Percentiles rank a stretch among this genome's conserved stretches.
These are phyloP conservation scores for Argya squamiceps DNA, from an alignment of 2,797 vertebrate genomes.

Conservation along the genomic window DNA sequence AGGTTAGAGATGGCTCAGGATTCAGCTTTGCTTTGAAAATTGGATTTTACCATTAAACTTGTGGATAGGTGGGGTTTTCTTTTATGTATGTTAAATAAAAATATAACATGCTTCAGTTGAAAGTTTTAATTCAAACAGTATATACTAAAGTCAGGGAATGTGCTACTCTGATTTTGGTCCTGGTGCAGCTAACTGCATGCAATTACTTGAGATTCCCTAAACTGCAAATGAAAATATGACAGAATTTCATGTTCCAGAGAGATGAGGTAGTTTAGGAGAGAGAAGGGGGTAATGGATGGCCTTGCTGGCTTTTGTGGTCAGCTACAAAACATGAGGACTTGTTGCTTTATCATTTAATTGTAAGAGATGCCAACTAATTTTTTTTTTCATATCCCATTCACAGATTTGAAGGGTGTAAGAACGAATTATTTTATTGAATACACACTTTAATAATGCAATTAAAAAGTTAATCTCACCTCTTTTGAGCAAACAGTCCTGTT, in stretches of 20 bases:
- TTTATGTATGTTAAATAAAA: neutral
- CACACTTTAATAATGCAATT: neutral
- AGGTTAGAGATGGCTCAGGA: neutral
- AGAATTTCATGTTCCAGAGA: neutral
- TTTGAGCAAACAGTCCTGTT: neutral
- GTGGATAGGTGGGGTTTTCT: neutral
- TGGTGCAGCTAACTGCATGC: neutral
- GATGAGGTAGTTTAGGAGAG: neutral
- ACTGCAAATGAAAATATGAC: neutral
- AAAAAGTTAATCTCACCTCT: neutral
- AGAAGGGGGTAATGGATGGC: neutral
- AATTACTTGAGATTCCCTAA: neutral
- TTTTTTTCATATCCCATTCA: neutral
- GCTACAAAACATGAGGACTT: neutral
- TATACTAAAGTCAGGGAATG: neutral
- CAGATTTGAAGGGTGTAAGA: neutral
- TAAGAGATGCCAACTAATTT: neutral
- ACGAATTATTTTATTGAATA: rapidly evolving
- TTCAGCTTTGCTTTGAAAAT: neutral
- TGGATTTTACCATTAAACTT: neutral
- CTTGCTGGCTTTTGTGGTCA: neutral
- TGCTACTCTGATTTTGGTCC: neutral
- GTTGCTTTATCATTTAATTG: neutral
- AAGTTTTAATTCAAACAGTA: neutral
- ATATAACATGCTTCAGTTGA: neutral